Conservation (phyloP, 2,113 vertebrate genomes). For the Argyrosomus japonicus region DNA sequence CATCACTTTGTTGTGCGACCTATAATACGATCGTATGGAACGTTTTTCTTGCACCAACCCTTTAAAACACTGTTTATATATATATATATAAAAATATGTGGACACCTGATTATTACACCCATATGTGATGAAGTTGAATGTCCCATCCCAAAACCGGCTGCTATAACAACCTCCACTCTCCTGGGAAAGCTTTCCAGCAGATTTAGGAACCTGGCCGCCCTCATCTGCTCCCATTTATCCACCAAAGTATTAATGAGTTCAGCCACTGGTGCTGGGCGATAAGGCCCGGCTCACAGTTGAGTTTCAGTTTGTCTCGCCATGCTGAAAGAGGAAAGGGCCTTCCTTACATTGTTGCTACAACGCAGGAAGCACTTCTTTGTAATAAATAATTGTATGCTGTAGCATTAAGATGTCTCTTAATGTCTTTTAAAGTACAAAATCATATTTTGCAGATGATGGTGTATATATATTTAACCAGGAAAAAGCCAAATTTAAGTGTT, state of each 20-base stretch:
- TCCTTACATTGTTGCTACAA: background rate
- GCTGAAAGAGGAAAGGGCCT: background rate
- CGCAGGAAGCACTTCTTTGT: background rate
- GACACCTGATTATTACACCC: background rate
- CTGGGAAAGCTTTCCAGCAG: background rate
- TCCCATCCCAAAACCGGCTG: background rate
- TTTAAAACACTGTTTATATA: too few relatives aligned
- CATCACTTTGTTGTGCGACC: background rate
- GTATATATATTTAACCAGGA: too few relatives aligned
- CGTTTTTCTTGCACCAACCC: background rate
- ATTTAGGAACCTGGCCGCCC: background rate
- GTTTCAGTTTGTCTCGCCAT: background rate
- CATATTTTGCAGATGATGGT: too few relatives aligned
- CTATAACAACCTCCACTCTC: background rate
- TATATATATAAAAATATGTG: too few relatives aligned
- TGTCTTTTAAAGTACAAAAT: too few relatives aligned
- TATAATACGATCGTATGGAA: background rate
- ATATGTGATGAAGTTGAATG: background rate
- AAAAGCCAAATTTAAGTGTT: too few relatives aligned
- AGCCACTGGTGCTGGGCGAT: too few relatives aligned
- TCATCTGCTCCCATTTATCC: background rate
- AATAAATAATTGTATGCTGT: background rate
- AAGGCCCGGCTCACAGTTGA: background rate
- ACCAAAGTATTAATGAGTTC: background rate
- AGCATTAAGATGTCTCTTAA: background rate